Evolutionary conservation across 2,888 invertebrate genomes (phyloP), one percentile per base, ranked within the genome.

Genomic region (Machimus atricapillus): DNA sequence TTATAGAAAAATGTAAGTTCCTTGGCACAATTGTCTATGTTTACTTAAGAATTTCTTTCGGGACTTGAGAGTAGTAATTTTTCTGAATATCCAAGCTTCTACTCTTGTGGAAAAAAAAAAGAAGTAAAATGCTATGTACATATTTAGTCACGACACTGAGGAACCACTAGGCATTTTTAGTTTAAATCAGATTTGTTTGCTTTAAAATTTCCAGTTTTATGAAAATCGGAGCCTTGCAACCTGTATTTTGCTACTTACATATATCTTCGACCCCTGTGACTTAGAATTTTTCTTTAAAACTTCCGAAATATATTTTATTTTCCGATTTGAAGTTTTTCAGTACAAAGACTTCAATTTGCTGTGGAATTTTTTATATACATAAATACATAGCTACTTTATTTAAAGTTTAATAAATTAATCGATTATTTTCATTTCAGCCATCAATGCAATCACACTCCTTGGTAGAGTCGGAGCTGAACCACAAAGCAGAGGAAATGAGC

Each of bases 381-480:
- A n/a, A n/a, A n/a, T n/a, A n/a, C n/a, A n/a, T n/a, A n/a, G n/a
- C n/a, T n/a, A n/a, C n/a, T n/a, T n/a, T n/a, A n/a, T n/a, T n/a
- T n/a, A n/a, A n/a, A n/a, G n/a, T n/a, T n/a, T 8, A 37, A 5
- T 46, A 14, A 2, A n/a, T 52, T 19, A 7, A 52, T n/a, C 7
- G 16, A 66, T 2, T 12, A 9, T 27, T 76, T 46, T 52, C 7
- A 0, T 81, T 77, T 37, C 52, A 97, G 96, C 97, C 85, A 93
- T 98, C 85, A 98, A 98, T 92, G 95, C 94, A 92, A 96, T 98
- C 0, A 96, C 96, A 31, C 92, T 98, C 58, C 92, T 98, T 86
- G 98, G 98, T 3, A 94, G 98, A 91, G 97, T 96, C 58, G 98
- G 98, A 0, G 95, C 94, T n/a, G 97, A 97, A 91, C 97, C 98